phyloP scores from a whole-genome alignment of 2,888 invertebrate genomes.

The Dinocampus coccinellae region DNA sequence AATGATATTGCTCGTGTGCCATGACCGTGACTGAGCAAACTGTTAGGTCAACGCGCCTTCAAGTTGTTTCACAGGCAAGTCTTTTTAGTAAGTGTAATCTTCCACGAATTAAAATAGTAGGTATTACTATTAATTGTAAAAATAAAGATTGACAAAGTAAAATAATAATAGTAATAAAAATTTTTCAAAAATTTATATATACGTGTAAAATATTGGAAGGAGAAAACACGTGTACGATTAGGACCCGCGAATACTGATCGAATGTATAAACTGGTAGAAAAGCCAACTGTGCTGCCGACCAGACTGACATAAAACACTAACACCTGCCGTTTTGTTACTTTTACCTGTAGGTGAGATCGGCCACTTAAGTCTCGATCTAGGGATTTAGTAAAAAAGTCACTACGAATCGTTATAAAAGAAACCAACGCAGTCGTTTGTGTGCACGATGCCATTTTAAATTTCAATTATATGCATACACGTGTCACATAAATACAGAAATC shows the following conservation, averaged over 20 bases:
- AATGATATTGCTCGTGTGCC: constrained; percentile 24
- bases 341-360: constrained; percentile 22
- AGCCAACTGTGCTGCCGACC: constrained; percentile 20
- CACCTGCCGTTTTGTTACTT: constrained; percentile 29
- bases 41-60: constrained; percentile 4
- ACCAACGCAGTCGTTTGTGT: neutral
- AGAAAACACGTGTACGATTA: constrained; percentile 16
- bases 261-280: constrained; percentile 20
- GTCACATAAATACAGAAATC: neutral
- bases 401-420: neutral
- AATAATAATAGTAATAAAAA: neutral
- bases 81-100: neutral
- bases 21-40: constrained; percentile 18
- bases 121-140: neutral
- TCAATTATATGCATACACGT: neutral
- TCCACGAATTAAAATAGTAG: neutral
- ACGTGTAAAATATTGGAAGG: neutral
- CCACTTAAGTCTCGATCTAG: constrained; percentile 26
- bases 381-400: constrained; percentile 13
- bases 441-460: constrained; percentile 7
- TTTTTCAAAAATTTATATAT: no score
- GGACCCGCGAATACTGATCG: constrained; percentile 23
- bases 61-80: neutral
- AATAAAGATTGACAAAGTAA: neutral
- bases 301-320: neutral